Evolutionary conservation across 2,797 vertebrate species (phyloP).

Genomic region (Echiichthys vipera): DNA sequence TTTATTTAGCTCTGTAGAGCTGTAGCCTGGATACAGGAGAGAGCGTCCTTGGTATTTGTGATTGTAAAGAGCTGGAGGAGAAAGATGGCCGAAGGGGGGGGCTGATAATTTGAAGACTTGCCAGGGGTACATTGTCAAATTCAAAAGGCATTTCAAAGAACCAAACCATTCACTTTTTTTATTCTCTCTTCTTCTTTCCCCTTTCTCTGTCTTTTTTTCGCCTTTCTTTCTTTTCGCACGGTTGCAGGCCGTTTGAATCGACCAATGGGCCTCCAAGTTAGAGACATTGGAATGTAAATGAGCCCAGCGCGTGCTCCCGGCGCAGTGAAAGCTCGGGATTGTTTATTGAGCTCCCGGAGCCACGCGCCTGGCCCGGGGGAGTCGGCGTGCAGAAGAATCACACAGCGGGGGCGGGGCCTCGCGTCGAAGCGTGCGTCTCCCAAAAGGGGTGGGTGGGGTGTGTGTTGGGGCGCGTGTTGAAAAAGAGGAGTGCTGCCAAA

Average conservation of each 20-base stretch:
- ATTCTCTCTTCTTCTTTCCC: constrained; percentile 60
- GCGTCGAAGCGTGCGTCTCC: constrained; percentile 85
- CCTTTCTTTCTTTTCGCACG: constrained; percentile 78
- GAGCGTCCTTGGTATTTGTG: constrained; percentile 80
- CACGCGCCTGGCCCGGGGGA: constrained; percentile 90
- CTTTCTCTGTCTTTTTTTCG: constrained; percentile 50
- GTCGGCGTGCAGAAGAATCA: constrained; percentile 84
- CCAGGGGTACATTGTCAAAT: constrained; percentile 86
- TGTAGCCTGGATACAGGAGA: constrained; percentile 81
- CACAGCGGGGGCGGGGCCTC: constrained; percentile 87
- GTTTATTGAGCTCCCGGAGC: constrained; percentile 91
- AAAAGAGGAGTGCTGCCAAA: constrained; percentile 89
- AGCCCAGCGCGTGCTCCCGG: constrained; percentile 88
- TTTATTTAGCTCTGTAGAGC: constrained; percentile 70
- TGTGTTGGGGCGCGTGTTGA: constrained; percentile 88
- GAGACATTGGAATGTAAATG: constrained; percentile 90
- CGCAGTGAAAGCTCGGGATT: constrained; percentile 88
- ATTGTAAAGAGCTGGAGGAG: constrained; percentile 81
- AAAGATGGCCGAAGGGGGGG: constrained; percentile 73
- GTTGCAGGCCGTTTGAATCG: constrained; percentile 86
- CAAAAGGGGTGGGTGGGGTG: constrained; percentile 80
- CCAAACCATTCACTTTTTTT: constrained; percentile 83
- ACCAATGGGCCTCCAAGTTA: constrained; percentile 86
- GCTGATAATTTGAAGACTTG: constrained; percentile 84
- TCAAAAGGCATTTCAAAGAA: constrained; percentile 87